These are phyloP conservation scores for Campopleginae sp. DNA, from an alignment of 2,888 invertebrate genomes.

Conservation along the genomic window DNA sequence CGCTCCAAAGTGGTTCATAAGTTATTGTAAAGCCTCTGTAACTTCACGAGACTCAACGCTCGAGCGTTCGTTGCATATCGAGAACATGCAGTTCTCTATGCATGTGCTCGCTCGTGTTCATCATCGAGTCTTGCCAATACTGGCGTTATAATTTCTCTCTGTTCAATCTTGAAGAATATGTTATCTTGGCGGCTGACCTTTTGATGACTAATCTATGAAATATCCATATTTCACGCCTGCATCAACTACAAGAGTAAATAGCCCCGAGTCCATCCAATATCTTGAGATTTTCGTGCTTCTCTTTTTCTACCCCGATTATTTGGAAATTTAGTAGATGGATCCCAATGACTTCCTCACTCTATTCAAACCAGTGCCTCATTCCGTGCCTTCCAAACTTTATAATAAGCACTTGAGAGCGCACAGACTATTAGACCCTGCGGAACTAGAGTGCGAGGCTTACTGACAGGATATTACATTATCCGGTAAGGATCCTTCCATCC, in stretches of 20 bases:
- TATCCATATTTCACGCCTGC: not conserved
- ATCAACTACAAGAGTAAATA: not conserved
- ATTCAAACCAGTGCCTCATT: not conserved
- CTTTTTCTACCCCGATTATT: not conserved
- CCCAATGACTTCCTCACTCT: conserved; percentile 8
- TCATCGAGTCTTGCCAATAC: conserved; percentile 5
- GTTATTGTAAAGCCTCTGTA: conserved; percentile 67
- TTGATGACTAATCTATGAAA: conserved; percentile 9
- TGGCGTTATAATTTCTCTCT: not conserved
- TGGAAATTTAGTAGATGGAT: not conserved
- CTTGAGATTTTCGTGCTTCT: not conserved
- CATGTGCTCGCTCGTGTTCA: not conserved
- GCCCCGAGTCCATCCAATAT: not conserved
- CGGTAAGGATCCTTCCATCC: conserved; percentile 38
- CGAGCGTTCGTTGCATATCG: conserved; percentile 10
- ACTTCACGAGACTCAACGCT: conserved; percentile 46
- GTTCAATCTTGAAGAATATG: conserved; percentile 5
- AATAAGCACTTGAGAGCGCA: conserved; percentile 28
- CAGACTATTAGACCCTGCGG: conserved; percentile 22
- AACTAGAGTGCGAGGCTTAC: conserved; percentile 33
- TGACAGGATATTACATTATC: conserved; percentile 38
- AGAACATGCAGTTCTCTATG: conserved; percentile 5
- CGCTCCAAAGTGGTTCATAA: conserved; percentile 70
- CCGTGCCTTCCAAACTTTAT: conserved; percentile 39
- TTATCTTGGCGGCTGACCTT: not conserved